phyloP scores from a whole-genome alignment of 2,113 vertebrate species.

The Mungos mungo region DNA sequence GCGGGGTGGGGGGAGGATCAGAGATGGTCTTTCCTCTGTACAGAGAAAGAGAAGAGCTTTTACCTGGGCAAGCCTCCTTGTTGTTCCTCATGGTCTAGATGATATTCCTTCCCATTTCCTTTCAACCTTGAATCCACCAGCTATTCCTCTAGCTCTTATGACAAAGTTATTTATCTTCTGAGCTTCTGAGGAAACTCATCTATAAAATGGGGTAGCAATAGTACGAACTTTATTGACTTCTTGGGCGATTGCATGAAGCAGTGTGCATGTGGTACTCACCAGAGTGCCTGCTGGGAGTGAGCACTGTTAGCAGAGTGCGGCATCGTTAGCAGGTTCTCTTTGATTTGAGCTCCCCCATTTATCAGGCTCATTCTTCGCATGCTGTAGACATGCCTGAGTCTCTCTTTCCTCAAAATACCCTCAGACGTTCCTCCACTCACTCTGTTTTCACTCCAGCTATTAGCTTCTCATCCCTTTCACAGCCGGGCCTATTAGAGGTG shows the following conservation, averaged over 20 bases:
- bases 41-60: background rate
- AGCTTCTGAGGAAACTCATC: background rate
- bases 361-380: background rate
- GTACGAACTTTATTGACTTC: background rate
- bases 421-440: background rate
- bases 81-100: background rate
- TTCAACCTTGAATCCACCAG: background rate
- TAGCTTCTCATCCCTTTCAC: background rate
- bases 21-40: background rate
- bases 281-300: background rate
- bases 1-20: background rate
- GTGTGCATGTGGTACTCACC: background rate
- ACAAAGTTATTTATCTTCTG: background rate
- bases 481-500: background rate
- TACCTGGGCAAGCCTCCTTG: background rate
- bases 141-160: background rate
- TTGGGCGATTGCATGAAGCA: background rate
- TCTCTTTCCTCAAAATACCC: background rate
- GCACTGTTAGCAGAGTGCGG: too few species aligned
- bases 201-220: background rate
- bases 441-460: background rate
- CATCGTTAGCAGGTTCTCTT: background rate
- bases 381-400: background rate
- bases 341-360: background rate
- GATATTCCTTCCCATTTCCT: background rate